Percentiles rank a stretch among this genome's conserved stretches.
phyloP scores from a whole-genome alignment of 2,113 vertebrate genomes.

The Eurystomus gularis region DNA sequence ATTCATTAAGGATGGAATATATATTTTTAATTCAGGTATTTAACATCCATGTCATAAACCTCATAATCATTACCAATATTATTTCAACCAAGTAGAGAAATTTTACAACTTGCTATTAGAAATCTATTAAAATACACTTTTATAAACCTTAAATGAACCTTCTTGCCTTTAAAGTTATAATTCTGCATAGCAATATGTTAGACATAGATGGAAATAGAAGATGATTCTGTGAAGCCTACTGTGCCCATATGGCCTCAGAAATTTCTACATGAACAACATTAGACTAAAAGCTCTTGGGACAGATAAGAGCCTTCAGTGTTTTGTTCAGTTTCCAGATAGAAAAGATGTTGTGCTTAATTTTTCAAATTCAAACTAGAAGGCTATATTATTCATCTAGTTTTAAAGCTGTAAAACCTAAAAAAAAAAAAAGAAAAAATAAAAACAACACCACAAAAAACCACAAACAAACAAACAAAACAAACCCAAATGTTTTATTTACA shows the following conservation, averaged over 20 bases:
- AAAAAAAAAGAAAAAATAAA: no score
- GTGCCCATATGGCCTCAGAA: constrained; percentile 16
- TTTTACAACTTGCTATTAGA: neutral
- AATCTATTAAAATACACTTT: neutral
- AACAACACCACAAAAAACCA: no score
- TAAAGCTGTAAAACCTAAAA: neutral
- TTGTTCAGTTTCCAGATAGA: neutral
- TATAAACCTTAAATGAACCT: neutral
- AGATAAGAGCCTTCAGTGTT: neutral
- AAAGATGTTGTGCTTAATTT: neutral
- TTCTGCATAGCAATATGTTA: neutral
- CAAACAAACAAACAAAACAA: neutral
- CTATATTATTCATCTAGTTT: neutral
- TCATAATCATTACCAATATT: neutral
- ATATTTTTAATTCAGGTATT: neutral
- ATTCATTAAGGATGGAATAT: neutral
- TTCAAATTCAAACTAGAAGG: neutral
- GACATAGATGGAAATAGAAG: neutral
- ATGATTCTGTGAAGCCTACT: neutral
- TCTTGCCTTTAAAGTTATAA: neutral
- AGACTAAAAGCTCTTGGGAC: neutral
- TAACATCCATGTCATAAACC: neutral
- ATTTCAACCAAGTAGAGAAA: neutral
- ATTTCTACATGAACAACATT: neutral
- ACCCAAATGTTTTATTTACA: rapidly evolving